Evolutionary conservation across 2,888 invertebrate genomes (phyloP), one percentile per base, ranked within the genome.

Genomic region (Miltochrista miniata): DNA sequence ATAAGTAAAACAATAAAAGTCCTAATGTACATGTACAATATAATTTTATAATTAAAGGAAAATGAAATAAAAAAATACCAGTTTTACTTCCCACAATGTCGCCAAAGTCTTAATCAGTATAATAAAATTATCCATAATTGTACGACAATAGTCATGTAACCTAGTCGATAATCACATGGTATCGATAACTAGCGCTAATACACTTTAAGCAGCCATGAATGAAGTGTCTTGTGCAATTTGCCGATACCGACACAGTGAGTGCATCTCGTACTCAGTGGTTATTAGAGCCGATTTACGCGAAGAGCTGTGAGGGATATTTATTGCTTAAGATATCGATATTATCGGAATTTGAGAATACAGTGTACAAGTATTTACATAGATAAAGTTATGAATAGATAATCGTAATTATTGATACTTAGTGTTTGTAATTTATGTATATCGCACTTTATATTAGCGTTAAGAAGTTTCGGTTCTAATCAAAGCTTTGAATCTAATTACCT

Each of bases 191-290:
- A 71, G 68, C 68, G 62, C 72, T 82, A 82, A 84, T 84, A 77
- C 72, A 61, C 70, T 73, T 66, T 86, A 85, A 85, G 75, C 70
- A 85, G 79, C 76, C 81, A 80, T 81, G 82, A 85, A 86, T 81
- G 79, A 77, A 74, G 79, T 74, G 63, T 64, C 68, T 79, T 77
- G 75, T 78, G 83, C 81, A 86, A 87, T 84, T 85, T 85, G 74
- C 77, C 62, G 74, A 79, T 74, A 74, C 67, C 57, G 72, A 60
- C 59, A 62, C 64, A 61, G 50, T 50, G 60, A 61, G 53, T 33
- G 29, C 47, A 51, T 34, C n/a, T 5, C 44, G 53, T 51, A 46
- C 43, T 45, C 44, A 49, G 48, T 65, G 60, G 71, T 79, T 81
- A 82, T 79, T 68, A 74, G 68, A 62, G 67, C 48, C 63, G 70